Base-by-base conservation (phyloP, 2,113 vertebrate genomes). In the Myodes glareolus region DNA sequence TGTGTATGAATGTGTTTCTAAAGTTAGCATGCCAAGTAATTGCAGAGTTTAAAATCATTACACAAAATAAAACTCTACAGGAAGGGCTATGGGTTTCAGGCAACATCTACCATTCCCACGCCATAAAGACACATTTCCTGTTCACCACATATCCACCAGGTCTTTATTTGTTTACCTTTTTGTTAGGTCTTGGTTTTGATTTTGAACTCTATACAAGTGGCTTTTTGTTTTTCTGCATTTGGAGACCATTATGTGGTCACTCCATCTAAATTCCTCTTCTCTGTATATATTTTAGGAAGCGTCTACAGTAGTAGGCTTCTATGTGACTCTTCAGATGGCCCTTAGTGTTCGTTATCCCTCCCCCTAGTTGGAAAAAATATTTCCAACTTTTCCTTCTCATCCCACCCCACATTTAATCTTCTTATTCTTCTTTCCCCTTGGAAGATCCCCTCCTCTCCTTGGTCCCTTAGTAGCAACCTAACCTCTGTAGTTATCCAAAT, bases 51-150 rank as follows among this genome's bases (percentile, higher is more conserved):
- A 58, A 81, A 23, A 27, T n/a, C 31, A 10, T 65, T 45, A 9
- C 58, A 85, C 23, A 31, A 14, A 17, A 45, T 61, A 63, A 19
- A 84, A 42, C n/a, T n/a, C n/a, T 7, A 17, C 55, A 42, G 39
- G 42, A 85, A 42, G n/a, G 14, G 25, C n/a, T 31, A 10, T 17
- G 58, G 81, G n/a, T 65, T 39, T 85, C 58, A 85, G 58, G 7
- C 7, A 16, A 5, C 2, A 2, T 1, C 82, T 23, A 10, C 11
- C 39, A 21, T 2, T 47, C 39, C 10, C 27, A 33, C 0, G 16
- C 39, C 45, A 31, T 33, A 27, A 86, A 47, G 61, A 65, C 39
- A 33, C 0, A 1, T 12, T 47, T 47, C 82, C 21, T 86, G 82
- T 33, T 63, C 13, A 0, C 58, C 8, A 16, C 82, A 45, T 19